phyloP scores from a whole-genome alignment of 1,140 invertebrate species.

The Leptoteleia sp. region DNA sequence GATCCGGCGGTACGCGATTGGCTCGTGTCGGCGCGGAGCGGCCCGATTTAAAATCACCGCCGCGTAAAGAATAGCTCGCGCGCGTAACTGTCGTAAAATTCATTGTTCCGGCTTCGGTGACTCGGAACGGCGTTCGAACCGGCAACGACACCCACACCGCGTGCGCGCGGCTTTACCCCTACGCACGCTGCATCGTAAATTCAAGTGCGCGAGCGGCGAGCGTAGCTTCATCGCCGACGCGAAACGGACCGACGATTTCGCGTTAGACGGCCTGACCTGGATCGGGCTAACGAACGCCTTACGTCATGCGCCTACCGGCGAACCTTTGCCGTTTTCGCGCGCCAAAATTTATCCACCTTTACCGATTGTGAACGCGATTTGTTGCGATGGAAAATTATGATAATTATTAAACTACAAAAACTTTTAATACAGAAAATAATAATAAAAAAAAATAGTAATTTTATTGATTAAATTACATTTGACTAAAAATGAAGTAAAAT shows the following conservation, averaged over 20 bases:
- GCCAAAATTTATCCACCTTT: too few species aligned
- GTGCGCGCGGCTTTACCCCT: conserved; percentile 12
- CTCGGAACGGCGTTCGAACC: conserved; percentile 41
- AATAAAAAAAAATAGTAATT: too few species aligned
- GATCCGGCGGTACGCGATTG: conserved; percentile 52
- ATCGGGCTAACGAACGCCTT: conserved; percentile 38
- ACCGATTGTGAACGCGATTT: too few species aligned
- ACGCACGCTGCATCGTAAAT: conserved; percentile 39
- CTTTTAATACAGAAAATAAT: too few species aligned
- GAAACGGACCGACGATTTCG: conserved; percentile 49
- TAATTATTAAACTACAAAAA: too few species aligned
- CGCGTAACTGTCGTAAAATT: conserved; percentile 22
- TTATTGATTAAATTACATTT: too few species aligned
- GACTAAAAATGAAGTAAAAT: too few species aligned
- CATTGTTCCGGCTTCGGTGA: conserved; percentile 53
- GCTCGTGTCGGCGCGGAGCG: conserved; percentile 25
- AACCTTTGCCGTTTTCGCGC: too few species aligned
- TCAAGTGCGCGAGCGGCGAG: conserved; percentile 42
- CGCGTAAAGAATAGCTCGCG: conserved; percentile 27
- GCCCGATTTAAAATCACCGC: conserved; percentile 41
- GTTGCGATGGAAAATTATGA: too few species aligned
- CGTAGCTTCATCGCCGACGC: conserved; percentile 35
- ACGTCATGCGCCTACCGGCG: too few species aligned
- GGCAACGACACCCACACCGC: conserved; percentile 30
- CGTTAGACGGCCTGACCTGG: conserved; percentile 50